A percentile compares a stretch with the other conserved stretches of the same genome.
These are phyloP conservation scores for Bradysia coprophila DNA, from an alignment of 1,140 invertebrate genomes.

Conservation along the genomic window DNA sequence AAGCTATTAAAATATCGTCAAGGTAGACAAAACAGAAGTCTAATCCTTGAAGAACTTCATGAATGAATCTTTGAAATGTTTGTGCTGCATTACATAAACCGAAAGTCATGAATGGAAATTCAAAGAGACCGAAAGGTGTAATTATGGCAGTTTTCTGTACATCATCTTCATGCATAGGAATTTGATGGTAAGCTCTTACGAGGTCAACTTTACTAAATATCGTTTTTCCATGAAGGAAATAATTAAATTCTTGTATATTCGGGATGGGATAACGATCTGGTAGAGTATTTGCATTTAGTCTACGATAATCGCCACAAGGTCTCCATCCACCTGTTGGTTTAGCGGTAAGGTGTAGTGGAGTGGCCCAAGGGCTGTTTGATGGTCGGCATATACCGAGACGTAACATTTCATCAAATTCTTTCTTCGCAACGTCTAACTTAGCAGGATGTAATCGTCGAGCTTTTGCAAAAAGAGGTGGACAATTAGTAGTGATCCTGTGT, in stretches of 20 bases:
- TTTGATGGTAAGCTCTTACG: conserved; percentile 24
- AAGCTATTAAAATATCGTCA: conserved; percentile 30
- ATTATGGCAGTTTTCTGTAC: conserved; percentile 21
- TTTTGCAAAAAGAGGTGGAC: conserved; percentile 15
- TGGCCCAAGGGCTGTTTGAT: conserved; percentile 12
- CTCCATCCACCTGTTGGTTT: conserved; percentile 22
- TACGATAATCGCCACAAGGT: conserved; percentile 23
- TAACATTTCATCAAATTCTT: conserved; percentile 9
- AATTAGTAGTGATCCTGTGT: conserved; percentile 10
- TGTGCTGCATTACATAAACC: no score
- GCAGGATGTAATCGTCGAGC: conserved; percentile 10
- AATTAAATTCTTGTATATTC: conserved; percentile 16
- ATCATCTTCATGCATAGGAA: conserved; percentile 16
- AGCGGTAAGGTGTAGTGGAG: conserved; percentile 19
- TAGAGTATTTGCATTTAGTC: conserved; percentile 18
- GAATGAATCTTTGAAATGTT: conserved; percentile 29
- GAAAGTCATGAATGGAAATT: conserved; percentile 22
- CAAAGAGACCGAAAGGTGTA: conserved; percentile 21
- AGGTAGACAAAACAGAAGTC: conserved; percentile 24
- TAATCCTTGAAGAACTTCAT: conserved; percentile 20
- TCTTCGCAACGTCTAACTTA: not conserved
- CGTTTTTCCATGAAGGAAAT: conserved; percentile 13
- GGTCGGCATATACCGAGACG: conserved; percentile 11
- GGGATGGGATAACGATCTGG: conserved; percentile 18
- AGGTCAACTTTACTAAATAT: conserved; percentile 24